A percentile compares a stretch with the other conserved stretches of the same genome.
Conservation (phyloP, 2,888 invertebrate species). For the Amphimallon solstitiale region DNA sequence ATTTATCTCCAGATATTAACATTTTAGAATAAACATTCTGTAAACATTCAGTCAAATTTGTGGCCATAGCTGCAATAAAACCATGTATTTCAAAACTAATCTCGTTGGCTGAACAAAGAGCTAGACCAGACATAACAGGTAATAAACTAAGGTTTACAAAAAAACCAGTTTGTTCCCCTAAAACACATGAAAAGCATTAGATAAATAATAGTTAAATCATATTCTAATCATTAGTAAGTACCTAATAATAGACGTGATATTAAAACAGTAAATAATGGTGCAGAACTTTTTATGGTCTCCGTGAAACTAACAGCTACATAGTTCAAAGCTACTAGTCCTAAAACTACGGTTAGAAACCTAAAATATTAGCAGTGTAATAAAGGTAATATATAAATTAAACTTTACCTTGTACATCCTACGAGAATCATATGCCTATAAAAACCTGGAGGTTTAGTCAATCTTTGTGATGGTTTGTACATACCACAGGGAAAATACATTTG, state of each 20-base stretch:
- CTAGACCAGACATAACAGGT: conserved; percentile 81
- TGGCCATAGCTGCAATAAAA: conserved; percentile 78
- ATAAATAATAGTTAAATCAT: not conserved
- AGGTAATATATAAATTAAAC: conserved; percentile 7
- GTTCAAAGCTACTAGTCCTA: conserved; percentile 79
- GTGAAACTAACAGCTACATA: conserved; percentile 84
- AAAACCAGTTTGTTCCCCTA: conserved; percentile 73
- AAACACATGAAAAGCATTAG: conserved; percentile 40
- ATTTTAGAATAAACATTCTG: conserved; percentile 84
- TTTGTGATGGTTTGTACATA: conserved; percentile 72
- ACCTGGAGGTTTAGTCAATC: conserved; percentile 71
- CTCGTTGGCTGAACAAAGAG: conserved; percentile 80
- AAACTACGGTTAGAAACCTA: conserved; percentile 77
- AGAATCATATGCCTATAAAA: conserved; percentile 79
- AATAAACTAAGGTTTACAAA: conserved; percentile 77
- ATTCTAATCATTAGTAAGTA: conserved; percentile 52
- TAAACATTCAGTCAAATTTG: conserved; percentile 82
- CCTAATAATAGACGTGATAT: conserved; percentile 74
- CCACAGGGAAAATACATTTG: conserved; percentile 80
- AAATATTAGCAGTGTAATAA: conserved; percentile 46
- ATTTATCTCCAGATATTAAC: conserved; percentile 78
- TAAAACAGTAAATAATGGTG: conserved; percentile 80
- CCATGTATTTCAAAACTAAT: conserved; percentile 78
- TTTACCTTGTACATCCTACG: conserved; percentile 76
- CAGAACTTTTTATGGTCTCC: conserved; percentile 83